A percentile compares a stretch with the other conserved stretches of the same genome.
Evolutionary conservation across 2,113 vertebrate species (phyloP).

Genomic region (Pollimyrus isidori): DNA sequence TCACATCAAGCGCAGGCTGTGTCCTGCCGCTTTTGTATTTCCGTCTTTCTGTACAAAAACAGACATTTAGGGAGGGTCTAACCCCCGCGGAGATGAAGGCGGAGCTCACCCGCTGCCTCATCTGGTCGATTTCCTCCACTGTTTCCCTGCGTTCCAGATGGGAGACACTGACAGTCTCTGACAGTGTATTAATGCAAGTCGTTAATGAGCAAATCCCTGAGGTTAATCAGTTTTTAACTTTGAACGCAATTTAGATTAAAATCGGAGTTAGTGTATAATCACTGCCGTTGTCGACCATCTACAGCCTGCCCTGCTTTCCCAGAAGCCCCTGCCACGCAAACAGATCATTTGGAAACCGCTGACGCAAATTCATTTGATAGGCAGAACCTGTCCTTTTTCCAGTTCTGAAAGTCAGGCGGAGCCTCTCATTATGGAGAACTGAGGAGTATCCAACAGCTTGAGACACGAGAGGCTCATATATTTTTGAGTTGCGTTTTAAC

Average conservation of each 20-base stretch:
- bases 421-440: background rate
- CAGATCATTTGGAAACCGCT: constrained; percentile 11
- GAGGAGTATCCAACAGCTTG: constrained; percentile 59
- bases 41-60: background rate
- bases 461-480: constrained; percentile 68
- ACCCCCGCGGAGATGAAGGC: constrained; percentile 53
- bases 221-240: constrained; percentile 65
- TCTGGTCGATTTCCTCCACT: constrained; percentile 60
- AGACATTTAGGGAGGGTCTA: constrained; percentile 47
- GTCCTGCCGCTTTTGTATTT: background rate
- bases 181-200: constrained; percentile 41
- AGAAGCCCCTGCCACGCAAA: constrained; percentile 58
- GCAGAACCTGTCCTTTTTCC: constrained; percentile 2
- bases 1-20: background rate
- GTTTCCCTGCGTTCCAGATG: constrained; percentile 51
- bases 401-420: background rate
- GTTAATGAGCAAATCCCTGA: constrained; percentile 54
- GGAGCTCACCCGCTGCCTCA: constrained; percentile 50
- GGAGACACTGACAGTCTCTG: constrained; percentile 53
- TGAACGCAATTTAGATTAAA: constrained; percentile 44
- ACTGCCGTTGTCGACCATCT: constrained; percentile 42
- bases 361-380: background rate
- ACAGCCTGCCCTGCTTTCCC: constrained; percentile 62
- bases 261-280: constrained; percentile 50
- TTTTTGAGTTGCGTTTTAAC: constrained; percentile 58